Evolutionary conservation across 2,797 vertebrate species (phyloP).

Genomic region (Clangula hyemalis): DNA sequence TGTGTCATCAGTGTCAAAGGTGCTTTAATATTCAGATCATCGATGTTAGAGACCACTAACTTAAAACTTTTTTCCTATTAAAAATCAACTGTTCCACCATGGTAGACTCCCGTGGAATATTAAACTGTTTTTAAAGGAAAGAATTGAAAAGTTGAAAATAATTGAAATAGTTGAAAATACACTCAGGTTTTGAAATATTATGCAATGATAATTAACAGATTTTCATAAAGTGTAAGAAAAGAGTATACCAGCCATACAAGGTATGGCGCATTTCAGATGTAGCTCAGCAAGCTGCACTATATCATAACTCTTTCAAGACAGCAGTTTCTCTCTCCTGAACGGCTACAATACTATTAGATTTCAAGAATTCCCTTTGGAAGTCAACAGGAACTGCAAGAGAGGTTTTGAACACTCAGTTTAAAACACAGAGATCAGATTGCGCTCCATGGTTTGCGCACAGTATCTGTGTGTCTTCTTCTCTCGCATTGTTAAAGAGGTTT

Average conservation of each 20-base stretch:
- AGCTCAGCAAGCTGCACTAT: neutral
- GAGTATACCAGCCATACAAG: neutral
- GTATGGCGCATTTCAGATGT: neutral
- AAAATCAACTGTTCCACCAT: neutral
- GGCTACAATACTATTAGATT: neutral
- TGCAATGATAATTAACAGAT: neutral
- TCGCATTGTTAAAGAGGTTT: neutral
- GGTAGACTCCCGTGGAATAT: neutral
- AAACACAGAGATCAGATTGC: neutral
- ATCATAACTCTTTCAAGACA: neutral
- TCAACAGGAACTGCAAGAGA: neutral
- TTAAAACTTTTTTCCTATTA: neutral
- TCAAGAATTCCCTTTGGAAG: neutral
- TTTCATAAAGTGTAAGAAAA: neutral
- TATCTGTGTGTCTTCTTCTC: neutral
- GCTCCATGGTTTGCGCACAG: accelerated
- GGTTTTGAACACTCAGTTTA: neutral
- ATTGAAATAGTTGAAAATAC: neutral
- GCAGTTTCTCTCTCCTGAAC: neutral
- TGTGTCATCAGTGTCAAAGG: neutral
- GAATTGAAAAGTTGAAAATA: neutral
- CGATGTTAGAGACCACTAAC: neutral
- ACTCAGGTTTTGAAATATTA: neutral
- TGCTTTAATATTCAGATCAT: neutral
- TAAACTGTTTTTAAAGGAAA: neutral